Evolutionary conservation across 2,888 invertebrate genomes (phyloP).

Genomic region (Athalia rosae): DNA sequence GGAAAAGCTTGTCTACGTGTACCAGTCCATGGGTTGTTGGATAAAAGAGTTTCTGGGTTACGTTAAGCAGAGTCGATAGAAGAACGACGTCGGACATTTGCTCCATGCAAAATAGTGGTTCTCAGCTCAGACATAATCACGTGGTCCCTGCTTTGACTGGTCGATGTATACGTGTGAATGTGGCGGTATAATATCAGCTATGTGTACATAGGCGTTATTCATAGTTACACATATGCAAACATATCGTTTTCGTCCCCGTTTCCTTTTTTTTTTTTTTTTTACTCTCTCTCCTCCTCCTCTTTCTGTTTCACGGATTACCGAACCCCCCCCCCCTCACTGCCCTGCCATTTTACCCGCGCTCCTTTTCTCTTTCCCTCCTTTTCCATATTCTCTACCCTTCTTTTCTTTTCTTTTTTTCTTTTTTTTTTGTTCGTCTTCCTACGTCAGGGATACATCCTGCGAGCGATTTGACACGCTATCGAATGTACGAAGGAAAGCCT

Average conservation of each 20-base stretch:
- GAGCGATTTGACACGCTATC: constrained; percentile 7
- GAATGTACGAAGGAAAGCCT: constrained; percentile 51
- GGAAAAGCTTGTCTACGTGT: not conserved
- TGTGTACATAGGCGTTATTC: not conserved
- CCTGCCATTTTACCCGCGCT: not conserved
- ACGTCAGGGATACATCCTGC: not conserved
- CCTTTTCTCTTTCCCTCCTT: not conserved
- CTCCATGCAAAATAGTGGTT: constrained; percentile 90
- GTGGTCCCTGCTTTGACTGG: constrained; percentile 79
- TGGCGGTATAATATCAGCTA: constrained; percentile 49
- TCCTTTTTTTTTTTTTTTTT: not conserved
- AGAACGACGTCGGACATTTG: constrained; percentile 76
- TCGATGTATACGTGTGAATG: constrained; percentile 67
- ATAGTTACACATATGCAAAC: not conserved
- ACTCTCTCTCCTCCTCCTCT: not conserved
- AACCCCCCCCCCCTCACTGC: not conserved
- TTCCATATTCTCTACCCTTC: not conserved
- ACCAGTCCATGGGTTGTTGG: not conserved
- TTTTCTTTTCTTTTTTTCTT: not conserved
- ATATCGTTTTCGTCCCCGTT: not conserved
- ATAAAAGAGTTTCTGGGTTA: not conserved
- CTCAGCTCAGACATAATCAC: constrained; percentile 80
- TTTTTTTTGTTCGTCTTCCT: not conserved
- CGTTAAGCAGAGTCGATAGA: constrained; percentile 74
- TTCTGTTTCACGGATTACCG: not conserved